phyloP scores from a whole-genome alignment of 30 jellyfish, hydroid and myxozoan genomes.

The Clytia hemisphaerica region DNA sequence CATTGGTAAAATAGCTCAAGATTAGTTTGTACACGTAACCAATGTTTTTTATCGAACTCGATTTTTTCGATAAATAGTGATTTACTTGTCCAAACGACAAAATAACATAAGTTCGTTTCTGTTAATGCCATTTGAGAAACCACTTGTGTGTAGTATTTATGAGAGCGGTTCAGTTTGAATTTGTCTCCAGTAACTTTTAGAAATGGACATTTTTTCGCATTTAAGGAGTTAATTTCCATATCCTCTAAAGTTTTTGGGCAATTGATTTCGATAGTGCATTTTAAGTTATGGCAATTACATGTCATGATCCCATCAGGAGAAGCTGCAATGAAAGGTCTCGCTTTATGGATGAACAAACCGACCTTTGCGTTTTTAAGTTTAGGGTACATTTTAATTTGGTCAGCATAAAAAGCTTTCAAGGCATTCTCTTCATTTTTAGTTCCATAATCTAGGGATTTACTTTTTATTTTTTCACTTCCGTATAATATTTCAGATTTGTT shows the following conservation, averaged over 20 bases:
- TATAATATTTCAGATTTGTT: neutral
- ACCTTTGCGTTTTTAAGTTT: neutral
- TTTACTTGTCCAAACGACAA: conserved; percentile 21
- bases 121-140: conserved; percentile 31
- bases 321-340: conserved; percentile 34
- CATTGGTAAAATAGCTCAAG: conserved; percentile 20
- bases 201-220: conserved; percentile 16
- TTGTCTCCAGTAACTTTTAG: neutral
- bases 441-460: conserved; percentile 33
- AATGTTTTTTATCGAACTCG: neutral
- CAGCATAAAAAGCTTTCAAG: conserved; percentile 21
- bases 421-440: conserved; percentile 24
- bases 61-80: neutral
- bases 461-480: neutral
- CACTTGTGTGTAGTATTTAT: conserved; percentile 44
- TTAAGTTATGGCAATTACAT: conserved; percentile 39
- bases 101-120: neutral
- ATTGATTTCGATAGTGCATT: conserved; percentile 7
- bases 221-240: conserved; percentile 1
- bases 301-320: conserved; percentile 38
- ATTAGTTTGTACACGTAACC: neutral
- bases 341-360: conserved; percentile 16
- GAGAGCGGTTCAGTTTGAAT: conserved; percentile 11
- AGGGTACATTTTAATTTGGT: conserved; percentile 6
- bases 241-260: conserved; percentile 37